Conservation (phyloP, 1,140 invertebrate species). For the Drosophila quadrilineata region DNA sequence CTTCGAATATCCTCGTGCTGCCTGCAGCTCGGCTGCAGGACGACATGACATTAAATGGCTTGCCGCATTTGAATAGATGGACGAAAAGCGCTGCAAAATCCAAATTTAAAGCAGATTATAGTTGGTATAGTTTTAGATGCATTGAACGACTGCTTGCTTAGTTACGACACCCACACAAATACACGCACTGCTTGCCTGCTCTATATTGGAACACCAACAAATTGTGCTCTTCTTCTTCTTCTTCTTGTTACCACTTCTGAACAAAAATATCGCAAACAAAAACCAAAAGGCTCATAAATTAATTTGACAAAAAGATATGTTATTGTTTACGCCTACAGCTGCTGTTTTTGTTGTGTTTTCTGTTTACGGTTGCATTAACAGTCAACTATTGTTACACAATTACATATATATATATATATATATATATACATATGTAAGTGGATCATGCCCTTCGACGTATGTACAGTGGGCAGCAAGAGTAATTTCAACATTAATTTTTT, state of each 20-base stretch:
- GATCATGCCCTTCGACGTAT: no score
- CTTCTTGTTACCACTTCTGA: neutral
- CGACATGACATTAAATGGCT: conserved; percentile 14
- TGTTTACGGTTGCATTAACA: conserved; percentile 32
- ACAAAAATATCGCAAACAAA: no score
- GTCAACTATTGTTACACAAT: conserved; percentile 23
- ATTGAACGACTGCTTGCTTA: conserved; percentile 17
- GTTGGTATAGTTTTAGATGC: conserved; percentile 24
- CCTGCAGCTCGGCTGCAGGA: conserved; percentile 26
- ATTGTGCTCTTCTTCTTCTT: neutral
- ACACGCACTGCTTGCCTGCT: conserved; percentile 30
- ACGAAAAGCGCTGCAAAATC: conserved; percentile 42
- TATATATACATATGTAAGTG: neutral
- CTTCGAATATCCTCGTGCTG: conserved; percentile 67
- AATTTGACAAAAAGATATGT: conserved; percentile 10
- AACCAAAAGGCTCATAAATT: conserved; percentile 24
- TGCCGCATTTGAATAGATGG: conserved; percentile 16
- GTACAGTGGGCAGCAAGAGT: no score
- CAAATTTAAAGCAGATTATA: neutral
- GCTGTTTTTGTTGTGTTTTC: conserved; percentile 24
- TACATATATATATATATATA: neutral
- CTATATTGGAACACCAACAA: no score
- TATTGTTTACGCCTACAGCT: no score
- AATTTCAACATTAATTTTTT: no score
- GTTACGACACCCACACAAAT: conserved; percentile 3